phyloP scores from a whole-genome alignment of 2,113 vertebrate genomes.

The Leuciscus idus region DNA sequence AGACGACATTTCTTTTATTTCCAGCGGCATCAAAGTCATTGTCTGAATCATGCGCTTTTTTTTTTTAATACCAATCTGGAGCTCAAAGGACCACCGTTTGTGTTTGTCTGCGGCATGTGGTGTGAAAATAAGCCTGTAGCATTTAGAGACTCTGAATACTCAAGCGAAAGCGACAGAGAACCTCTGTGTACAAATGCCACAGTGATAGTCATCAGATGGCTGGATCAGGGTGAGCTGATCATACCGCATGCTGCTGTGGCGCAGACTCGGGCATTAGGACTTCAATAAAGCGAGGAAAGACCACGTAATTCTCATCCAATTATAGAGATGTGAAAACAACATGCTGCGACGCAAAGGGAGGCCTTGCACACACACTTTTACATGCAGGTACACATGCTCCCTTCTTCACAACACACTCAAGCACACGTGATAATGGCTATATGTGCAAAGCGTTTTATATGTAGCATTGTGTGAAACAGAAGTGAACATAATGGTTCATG shows the following conservation, averaged over 20 bases:
- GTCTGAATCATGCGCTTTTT: constrained; percentile 16
- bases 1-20: constrained; percentile 35
- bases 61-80: constrained; percentile 8
- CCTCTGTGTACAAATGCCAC: constrained; percentile 52
- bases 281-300: constrained; percentile 37
- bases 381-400: not conserved
- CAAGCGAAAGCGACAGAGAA: not conserved
- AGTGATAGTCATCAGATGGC: constrained; percentile 50
- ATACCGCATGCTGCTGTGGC: constrained; percentile 22
- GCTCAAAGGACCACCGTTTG: constrained; percentile 20
- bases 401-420: not conserved
- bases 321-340: constrained; percentile 58
- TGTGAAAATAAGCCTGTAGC: constrained; percentile 50
- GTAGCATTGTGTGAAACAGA: constrained; percentile 34
- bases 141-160: constrained; percentile 44
- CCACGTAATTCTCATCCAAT: constrained; percentile 47
- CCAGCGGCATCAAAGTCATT: constrained; percentile 19
- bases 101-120: constrained; percentile 5
- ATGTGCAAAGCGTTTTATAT: constrained; percentile 32
- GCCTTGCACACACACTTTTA: constrained; percentile 33
- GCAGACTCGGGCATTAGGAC: not conserved
- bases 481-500: not conserved
- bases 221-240: constrained; percentile 46
- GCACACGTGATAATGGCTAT: constrained; percentile 51
- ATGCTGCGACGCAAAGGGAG: constrained; percentile 38